These are phyloP conservation scores for Pluvianellus socialis DNA, from an alignment of 2,113 vertebrate genomes.

Conservation along the genomic window DNA sequence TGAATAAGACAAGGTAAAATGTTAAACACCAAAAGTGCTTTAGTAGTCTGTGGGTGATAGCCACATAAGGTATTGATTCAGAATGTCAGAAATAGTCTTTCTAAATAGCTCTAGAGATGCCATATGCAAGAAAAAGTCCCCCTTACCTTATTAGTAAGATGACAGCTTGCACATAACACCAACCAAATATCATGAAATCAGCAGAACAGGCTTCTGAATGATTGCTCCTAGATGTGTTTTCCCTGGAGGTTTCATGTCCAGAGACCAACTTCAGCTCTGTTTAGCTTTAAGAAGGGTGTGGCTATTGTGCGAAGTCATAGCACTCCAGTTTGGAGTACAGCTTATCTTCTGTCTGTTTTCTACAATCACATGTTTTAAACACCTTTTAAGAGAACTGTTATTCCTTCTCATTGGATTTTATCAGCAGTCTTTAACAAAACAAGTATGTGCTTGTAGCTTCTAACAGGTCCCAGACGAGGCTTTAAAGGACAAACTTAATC, in stretches of 20 bases:
- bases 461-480: background rate
- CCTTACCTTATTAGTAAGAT: background rate
- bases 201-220: background rate
- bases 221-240: background rate
- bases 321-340: background rate
- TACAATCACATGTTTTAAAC: background rate
- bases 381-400: background rate
- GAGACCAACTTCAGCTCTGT: background rate
- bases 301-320: background rate
- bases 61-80: background rate
- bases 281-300: background rate
- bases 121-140: background rate
- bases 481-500: slow-evolving; percentile 9
- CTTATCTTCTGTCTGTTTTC: background rate
- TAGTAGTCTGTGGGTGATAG: background rate
- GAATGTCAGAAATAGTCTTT: background rate
- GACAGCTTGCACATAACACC: background rate
- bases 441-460: background rate
- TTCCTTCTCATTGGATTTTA: background rate
- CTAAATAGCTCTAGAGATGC: background rate
- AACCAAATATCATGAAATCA: background rate
- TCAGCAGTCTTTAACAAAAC: background rate
- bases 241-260: background rate
- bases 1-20: background rate
- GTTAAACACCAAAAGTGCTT: background rate